Base-by-base conservation (phyloP, 92 coral and sea anemone species). In the Galaxea fascicularis region DNA sequence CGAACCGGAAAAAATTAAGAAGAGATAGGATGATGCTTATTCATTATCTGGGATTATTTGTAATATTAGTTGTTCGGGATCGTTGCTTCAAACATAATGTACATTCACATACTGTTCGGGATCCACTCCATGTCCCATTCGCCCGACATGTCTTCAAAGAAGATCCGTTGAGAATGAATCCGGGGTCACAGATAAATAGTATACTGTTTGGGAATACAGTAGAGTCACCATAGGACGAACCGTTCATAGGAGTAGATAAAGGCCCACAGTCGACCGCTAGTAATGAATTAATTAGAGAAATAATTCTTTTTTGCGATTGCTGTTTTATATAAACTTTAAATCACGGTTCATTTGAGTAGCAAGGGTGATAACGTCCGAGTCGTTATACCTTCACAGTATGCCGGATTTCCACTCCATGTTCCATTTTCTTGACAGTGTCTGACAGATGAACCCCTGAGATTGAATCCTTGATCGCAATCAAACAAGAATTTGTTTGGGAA, bases 251-350 rank as follows among this genome's bases (percentile, higher is more conserved):
- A 27, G 70, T 39, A 21, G 44, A 81, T 10, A 90, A 22, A 4
- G 65, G 35, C 47, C 96, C 96, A 71, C 96, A 93, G 29, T 90
- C 82, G 51, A 92, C 93, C 64, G 91, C 93, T 90, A 30, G 1
- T 28, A 67, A 22, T 60, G 0, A 22, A 25, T 22, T 8, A 60
- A 22, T 8, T 26, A 60, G 8, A 60, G 8, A 10, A 8, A 60
- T 35, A 35, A 35, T 35, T 6, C 41, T 35, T 35, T 35, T 35
- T 35, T 35, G n/a, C n/a, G n/a, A n/a, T n/a, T n/a, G n/a, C n/a
- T n/a, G n/a, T n/a, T n/a, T n/a, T n/a, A n/a, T n/a, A n/a, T n/a
- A n/a, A n/a, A n/a, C n/a, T n/a, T n/a, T n/a, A 35, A 35, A 35
- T 35, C 41, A 35, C 6, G 41, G 41, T 35, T 6, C 6, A 35